Conservation (phyloP, 2,113 vertebrate species). For the Pseudopipra pipra region DNA sequence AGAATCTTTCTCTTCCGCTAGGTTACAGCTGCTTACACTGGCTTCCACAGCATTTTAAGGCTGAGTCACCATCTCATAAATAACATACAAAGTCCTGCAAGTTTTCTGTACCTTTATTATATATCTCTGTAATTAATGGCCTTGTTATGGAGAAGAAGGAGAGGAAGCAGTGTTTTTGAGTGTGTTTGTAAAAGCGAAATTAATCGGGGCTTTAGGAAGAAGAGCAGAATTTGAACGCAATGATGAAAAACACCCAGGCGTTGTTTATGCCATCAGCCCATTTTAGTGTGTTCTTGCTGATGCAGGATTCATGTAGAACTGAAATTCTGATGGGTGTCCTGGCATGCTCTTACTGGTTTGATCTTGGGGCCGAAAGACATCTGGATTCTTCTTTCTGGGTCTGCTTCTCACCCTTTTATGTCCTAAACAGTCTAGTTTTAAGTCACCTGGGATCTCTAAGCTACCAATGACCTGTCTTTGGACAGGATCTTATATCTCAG, state of each 20-base stretch:
- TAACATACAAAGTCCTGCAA: neutral
- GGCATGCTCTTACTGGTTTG: neutral
- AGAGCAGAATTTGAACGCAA: neutral
- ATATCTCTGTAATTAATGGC: neutral
- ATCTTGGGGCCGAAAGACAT: neutral
- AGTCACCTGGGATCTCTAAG: neutral
- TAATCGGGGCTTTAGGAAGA: neutral
- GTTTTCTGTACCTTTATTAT: slow-evolving; percentile 11
- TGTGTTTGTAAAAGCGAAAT: neutral
- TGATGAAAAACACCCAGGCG: neutral
- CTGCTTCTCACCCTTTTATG: neutral
- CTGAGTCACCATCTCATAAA: slow-evolving; percentile 11
- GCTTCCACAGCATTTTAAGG: neutral
- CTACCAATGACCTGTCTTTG: neutral
- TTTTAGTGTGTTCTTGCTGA: neutral
- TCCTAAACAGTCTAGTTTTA: neutral
- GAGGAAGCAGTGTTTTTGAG: neutral
- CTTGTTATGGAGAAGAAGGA: neutral
- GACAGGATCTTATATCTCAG: neutral
- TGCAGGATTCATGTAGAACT: neutral
- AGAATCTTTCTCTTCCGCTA: neutral
- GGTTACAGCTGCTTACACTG: neutral
- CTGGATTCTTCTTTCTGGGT: neutral
- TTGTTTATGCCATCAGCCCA: neutral
- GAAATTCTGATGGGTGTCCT: neutral